Percentiles rank a stretch among this genome's conserved stretches.
phyloP scores from a whole-genome alignment of 2,797 vertebrate species.

The Anguilla obscura region DNA sequence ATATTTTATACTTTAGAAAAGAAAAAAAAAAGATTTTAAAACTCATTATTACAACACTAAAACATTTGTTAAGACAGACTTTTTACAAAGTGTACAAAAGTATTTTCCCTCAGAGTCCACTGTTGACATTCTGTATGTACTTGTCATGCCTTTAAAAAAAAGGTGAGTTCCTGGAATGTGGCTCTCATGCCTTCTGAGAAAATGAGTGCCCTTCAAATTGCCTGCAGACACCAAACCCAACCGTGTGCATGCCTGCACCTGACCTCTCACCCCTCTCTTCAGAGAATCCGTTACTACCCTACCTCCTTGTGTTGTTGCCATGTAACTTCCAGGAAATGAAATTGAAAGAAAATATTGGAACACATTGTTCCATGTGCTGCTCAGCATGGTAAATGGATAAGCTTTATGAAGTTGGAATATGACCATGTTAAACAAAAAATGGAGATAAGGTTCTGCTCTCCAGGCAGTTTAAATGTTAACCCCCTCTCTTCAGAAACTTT shows the following conservation, averaged over 20 bases:
- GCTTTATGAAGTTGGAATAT: not conserved
- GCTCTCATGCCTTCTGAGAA: not conserved
- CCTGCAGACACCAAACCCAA: conserved; percentile 5
- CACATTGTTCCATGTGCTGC: not conserved
- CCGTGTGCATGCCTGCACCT: not conserved
- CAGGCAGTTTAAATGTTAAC: not conserved
- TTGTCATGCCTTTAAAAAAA: not conserved
- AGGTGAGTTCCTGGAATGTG: conserved; percentile 9
- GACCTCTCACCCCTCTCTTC: not conserved
- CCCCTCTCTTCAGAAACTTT: conserved; percentile 15
- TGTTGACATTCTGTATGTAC: not conserved
- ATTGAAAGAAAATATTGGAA: not conserved
- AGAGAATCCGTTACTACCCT: not conserved
- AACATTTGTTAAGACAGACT: too few species aligned
- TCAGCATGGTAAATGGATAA: not conserved
- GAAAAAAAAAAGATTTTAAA: not conserved
- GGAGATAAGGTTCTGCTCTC: too few species aligned
- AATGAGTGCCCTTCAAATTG: not conserved
- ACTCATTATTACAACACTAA: too few species aligned
- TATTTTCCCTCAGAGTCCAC: not conserved
- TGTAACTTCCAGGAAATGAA: not conserved
- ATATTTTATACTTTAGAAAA: not conserved
- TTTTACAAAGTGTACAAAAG: not conserved
- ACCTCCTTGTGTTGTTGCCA: not conserved
- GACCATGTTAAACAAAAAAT: not conserved